These are phyloP conservation scores for Pseudomyrmex dendroicus DNA, from an alignment of 1,140 invertebrate species.

Conservation along the genomic window DNA sequence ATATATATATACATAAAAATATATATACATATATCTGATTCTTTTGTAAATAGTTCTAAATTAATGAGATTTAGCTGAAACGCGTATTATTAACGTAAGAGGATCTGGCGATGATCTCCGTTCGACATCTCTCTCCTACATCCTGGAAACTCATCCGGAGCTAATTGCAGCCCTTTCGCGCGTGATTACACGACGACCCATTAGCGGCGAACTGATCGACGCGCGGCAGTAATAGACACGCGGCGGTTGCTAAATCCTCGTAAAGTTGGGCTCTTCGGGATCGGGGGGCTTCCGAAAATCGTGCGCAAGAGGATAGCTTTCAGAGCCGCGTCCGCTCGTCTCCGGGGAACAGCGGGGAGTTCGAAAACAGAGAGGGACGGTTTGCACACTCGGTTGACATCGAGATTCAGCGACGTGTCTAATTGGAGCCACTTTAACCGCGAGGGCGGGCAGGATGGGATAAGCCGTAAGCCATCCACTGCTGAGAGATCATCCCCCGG, in stretches of 20 bases:
- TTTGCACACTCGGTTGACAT: constrained; percentile 74
- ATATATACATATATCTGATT: neutral
- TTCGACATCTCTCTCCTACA: constrained; percentile 4
- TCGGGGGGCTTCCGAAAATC: neutral
- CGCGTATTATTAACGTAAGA: constrained; percentile 12
- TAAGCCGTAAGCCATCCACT: constrained; percentile 79
- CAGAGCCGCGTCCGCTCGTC: constrained; percentile 31
- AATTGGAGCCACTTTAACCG: constrained; percentile 83
- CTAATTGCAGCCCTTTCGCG: constrained; percentile 52
- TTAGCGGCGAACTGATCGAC: constrained; percentile 49
- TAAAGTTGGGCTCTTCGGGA: constrained; percentile 42
- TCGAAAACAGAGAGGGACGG: neutral
- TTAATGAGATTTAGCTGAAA: too few species aligned
- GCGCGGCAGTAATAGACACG: constrained; percentile 49
- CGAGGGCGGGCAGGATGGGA: constrained; percentile 73
- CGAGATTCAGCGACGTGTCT: constrained; percentile 84
- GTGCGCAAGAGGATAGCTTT: constrained; percentile 23
- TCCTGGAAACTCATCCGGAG: neutral
- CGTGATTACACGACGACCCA: constrained; percentile 35
- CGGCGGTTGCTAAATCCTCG: constrained; percentile 39
- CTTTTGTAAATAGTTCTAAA: neutral
- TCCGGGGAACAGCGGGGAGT: neutral
- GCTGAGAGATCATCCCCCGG: constrained; percentile 79
- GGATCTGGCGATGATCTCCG: constrained; percentile 8
- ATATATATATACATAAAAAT: too few species aligned